Conservation (phyloP, 2,113 vertebrate genomes). For the Gopherus evgoodei region DNA sequence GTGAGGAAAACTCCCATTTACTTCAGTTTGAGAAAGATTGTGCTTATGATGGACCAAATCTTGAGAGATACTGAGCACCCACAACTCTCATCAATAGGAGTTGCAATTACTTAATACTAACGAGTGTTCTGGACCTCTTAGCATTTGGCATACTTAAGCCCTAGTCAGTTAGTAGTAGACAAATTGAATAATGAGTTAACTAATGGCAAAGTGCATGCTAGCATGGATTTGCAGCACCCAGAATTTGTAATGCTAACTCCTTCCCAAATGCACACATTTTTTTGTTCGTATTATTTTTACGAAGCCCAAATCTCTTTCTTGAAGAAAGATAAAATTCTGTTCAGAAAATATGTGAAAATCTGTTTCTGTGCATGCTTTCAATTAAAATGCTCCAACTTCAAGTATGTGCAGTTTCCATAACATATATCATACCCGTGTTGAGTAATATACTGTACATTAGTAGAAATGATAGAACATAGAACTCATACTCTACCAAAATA, state of each 20-base stretch:
- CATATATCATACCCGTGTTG: no score
- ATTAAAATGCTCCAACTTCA: neutral
- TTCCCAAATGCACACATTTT: accelerated
- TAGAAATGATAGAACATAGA: no score
- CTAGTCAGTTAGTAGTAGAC: neutral
- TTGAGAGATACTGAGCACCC: no score
- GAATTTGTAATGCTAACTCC: accelerated
- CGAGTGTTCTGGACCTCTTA: neutral
- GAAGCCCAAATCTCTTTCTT: neutral
- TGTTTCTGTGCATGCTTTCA: neutral
- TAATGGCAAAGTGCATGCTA: no score
- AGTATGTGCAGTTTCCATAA: neutral
- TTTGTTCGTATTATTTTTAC: neutral
- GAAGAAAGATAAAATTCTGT: neutral
- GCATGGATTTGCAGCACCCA: neutral
- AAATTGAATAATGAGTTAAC: no score
- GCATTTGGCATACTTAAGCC: neutral
- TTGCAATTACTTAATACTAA: neutral
- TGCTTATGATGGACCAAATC: no score
- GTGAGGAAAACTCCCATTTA: no score
- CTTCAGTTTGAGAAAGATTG: no score
- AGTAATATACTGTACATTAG: no score
- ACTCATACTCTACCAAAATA: no score
- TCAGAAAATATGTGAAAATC: neutral
- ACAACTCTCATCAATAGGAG: neutral